Evolutionary conservation across 1,140 invertebrate species (phyloP), one percentile per base, ranked within the genome.

Genomic region (Drosophila melanica): DNA sequence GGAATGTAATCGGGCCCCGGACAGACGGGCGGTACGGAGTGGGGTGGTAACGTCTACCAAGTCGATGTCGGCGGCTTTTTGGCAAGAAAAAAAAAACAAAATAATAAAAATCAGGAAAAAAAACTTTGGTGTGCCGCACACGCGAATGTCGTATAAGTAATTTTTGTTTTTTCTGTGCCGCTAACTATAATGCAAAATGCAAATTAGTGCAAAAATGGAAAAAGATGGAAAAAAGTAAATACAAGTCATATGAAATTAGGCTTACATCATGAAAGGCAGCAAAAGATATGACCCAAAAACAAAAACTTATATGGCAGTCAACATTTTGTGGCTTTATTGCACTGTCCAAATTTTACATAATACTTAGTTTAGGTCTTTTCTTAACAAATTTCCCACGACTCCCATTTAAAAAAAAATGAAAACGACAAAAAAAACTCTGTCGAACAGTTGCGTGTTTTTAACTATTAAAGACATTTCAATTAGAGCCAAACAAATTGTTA

Each of bases 81-180:
- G 75, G 75, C 71, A 58, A 80, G 54, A 54, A 20, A 23, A 70
- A 65, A 48, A 18, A 42, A 54, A 30, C 58, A 59, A 30, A 44
- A 4, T 7, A 35, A 71, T 48, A 42, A 9, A 35, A 9, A 35
- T 35, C 14, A 39, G 53, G 60, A 58, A 41, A 41, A 70, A 55
- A 75, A 87, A 81, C 64, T 73, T 77, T 45, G 60, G 50, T 41
- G 68, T 42, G 33, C 35, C 65, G 44, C 79, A 63, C 81, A 86
- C 81, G 82, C 81, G 81, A 86, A 86, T 86, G 81, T 82, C 81
- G 81, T 86, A 87, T 86, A 86, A 87, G 71, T 72, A 69, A 70
- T 80, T 63, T 65, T 65, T 60, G 47, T 67, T 59, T 44, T 77
- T 57, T 14, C 39, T 59, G 27, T 27, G 65, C 39, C 39, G 44